Conservation (phyloP, 2,888 invertebrate genomes). For the Lithosia quadra region DNA sequence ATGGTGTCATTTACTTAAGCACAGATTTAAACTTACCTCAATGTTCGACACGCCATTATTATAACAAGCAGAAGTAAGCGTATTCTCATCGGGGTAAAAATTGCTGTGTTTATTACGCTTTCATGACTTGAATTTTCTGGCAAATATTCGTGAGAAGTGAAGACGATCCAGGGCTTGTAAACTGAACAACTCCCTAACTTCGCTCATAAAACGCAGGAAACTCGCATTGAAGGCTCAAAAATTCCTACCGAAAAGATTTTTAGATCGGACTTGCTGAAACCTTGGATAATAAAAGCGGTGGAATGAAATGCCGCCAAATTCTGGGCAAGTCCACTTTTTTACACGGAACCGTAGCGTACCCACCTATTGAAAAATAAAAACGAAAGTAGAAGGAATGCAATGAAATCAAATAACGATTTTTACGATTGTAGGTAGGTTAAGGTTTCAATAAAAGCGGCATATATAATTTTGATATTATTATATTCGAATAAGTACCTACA, state of each 20-base stretch:
- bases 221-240: conserved; percentile 34
- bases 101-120: conserved; percentile 42
- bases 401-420: conserved; percentile 45
- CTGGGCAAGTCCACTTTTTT: conserved; percentile 37
- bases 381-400: conserved; percentile 43
- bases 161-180: conserved; percentile 35
- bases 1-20: conserved; percentile 19
- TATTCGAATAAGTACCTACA: neutral
- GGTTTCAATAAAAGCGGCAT: conserved; percentile 2
- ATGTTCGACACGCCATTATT: conserved; percentile 28
- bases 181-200: conserved; percentile 40
- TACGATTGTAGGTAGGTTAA: conserved; percentile 28
- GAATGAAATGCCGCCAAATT: conserved; percentile 38
- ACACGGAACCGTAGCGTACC: conserved; percentile 37
- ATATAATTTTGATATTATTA: neutral
- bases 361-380: too few relatives aligned
- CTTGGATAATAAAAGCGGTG: conserved; percentile 36
- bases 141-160: conserved; percentile 28
- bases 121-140: conserved; percentile 46
- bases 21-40: conserved; percentile 27
- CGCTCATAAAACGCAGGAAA: conserved; percentile 36
- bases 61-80: conserved; percentile 38
- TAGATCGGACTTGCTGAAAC: conserved; percentile 27
- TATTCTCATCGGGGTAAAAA: conserved; percentile 37
- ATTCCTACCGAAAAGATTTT: conserved; percentile 30